Conservation (phyloP, 1,140 invertebrate genomes). For the Bactericera cockerelli region DNA sequence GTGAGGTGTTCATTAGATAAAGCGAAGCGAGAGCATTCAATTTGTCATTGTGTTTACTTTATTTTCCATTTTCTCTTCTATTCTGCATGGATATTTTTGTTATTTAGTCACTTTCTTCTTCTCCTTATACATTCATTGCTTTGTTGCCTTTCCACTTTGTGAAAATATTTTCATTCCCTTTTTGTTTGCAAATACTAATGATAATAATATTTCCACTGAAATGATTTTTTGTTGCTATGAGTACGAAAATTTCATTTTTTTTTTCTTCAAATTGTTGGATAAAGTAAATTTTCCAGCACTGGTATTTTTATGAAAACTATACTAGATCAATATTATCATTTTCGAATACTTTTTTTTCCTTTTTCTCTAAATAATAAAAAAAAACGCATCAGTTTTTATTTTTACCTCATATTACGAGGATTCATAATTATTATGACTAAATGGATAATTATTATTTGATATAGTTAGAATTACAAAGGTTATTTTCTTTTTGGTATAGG, state of each 20-base stretch:
- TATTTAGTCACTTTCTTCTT: conserved; percentile 2
- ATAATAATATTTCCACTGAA: conserved; percentile 1
- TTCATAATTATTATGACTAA: too few relatives aligned
- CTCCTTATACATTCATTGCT: not conserved
- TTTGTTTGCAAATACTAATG: not conserved
- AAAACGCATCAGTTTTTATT: too few relatives aligned
- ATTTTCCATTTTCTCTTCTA: conserved; percentile 7
- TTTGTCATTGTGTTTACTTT: conserved; percentile 9
- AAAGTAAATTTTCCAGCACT: too few relatives aligned
- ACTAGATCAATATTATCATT: too few relatives aligned
- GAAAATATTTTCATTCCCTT: conserved; percentile 2
- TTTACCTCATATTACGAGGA: too few relatives aligned
- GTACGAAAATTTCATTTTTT: not conserved
- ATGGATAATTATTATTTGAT: too few relatives aligned
- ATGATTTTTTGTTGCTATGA: conserved; percentile 3
- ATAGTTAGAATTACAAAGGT: too few relatives aligned
- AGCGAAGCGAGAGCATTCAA: not conserved
- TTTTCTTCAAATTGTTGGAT: not conserved
- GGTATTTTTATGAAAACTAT: too few relatives aligned
- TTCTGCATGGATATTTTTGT: not conserved
- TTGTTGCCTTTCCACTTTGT: conserved; percentile 8
- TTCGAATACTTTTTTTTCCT: too few relatives aligned
- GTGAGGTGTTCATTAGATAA: conserved; percentile 6
- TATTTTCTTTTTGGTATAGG: too few relatives aligned
- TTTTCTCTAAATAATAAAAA: too few relatives aligned